Base-by-base conservation (phyloP, 2,113 vertebrate genomes). In the Cheirogaleus medius region DNA sequence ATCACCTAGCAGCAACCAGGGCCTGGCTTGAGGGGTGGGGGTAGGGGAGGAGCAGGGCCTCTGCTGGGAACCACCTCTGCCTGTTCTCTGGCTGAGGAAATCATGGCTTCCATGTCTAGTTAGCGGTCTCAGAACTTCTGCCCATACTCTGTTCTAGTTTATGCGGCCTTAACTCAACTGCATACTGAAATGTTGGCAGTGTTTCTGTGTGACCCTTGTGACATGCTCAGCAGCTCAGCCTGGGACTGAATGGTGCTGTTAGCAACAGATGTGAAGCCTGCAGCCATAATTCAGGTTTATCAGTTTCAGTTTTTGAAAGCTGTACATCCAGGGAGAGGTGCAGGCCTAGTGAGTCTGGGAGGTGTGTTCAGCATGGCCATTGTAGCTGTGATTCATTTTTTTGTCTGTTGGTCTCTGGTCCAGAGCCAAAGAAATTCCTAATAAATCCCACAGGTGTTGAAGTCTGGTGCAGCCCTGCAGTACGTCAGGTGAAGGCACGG, bases 61-160 rank as follows among this genome's bases (percentile, higher is more conserved):
- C 68, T 77, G 8, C 10, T 37, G 17, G 42, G 54, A 44, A 54
- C 64, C 17, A 11, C 39, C 8, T 14, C 95, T 63, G 49, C 73
- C 93, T 60, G 66, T 34, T 49, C 0, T 1, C 12, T 12, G 34
- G 1, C 88, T 37, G 34, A 96, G 77, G 66, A 56, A 9, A 86
- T 84, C 32, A 77, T 2, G 0, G 5, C 88, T 54, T 17, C 52
- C 80, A 73, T 92, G 96, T 96, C 96, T 95, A 91, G 78, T 97
- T 97, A 93, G 5, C 12, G 8, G 37, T 32, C 69, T 96, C 91
- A 92, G 15, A n/a, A 34, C 3, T 25, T 1, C 14, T 42, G 25
- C 14, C n/a, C 8, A 4, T 20, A 18, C n/a, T 49, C 14, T 37
- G 83, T 47, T n/a, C 13, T 52, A 2, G 42, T 29, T 60, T 84